These are phyloP conservation scores for Hydractinia symbiolongicarpus DNA, from an alignment of 30 jellyfish, hydroid and myxozoan species.

Conservation along the genomic window DNA sequence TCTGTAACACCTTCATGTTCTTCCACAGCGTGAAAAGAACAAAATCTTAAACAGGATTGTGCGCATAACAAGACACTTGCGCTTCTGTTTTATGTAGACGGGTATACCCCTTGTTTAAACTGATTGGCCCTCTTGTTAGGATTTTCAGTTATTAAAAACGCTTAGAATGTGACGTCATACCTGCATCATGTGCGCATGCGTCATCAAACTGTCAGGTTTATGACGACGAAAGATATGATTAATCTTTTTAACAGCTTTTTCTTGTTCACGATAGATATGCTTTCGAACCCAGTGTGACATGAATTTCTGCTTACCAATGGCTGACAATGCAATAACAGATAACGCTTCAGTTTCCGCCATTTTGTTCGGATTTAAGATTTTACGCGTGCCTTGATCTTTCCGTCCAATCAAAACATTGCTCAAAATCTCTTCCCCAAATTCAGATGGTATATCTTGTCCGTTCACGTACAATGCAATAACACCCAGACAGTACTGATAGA, in stretches of 20 bases:
- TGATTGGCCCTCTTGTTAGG: too few relatives aligned
- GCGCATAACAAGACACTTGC: too few relatives aligned
- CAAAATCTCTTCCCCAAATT: slow-evolving; percentile 4
- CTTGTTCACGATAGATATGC: background rate
- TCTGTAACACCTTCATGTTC: too few relatives aligned
- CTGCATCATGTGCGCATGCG: background rate
- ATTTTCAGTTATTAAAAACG: background rate
- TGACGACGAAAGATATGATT: background rate
- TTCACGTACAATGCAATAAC: slow-evolving; percentile 13
- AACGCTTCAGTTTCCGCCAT: background rate
- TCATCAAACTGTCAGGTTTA: background rate
- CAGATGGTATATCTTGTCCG: background rate
- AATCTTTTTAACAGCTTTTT: background rate
- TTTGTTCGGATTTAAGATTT: background rate
- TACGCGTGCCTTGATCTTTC: background rate
- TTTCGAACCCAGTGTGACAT: slow-evolving; percentile 14
- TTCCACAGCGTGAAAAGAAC: too few relatives aligned
- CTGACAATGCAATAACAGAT: background rate
- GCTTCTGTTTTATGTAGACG: too few relatives aligned
- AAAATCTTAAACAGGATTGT: too few relatives aligned
- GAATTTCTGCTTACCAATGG: background rate
- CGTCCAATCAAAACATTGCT: background rate
- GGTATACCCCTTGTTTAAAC: too few relatives aligned
- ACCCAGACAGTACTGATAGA: slow-evolving; percentile 11
- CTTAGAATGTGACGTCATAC: background rate